A percentile compares a stretch with the other conserved stretches of the same genome.
Evolutionary conservation across 1,140 invertebrate genomes (phyloP).

Genomic region (Triops longicaudatus): DNA sequence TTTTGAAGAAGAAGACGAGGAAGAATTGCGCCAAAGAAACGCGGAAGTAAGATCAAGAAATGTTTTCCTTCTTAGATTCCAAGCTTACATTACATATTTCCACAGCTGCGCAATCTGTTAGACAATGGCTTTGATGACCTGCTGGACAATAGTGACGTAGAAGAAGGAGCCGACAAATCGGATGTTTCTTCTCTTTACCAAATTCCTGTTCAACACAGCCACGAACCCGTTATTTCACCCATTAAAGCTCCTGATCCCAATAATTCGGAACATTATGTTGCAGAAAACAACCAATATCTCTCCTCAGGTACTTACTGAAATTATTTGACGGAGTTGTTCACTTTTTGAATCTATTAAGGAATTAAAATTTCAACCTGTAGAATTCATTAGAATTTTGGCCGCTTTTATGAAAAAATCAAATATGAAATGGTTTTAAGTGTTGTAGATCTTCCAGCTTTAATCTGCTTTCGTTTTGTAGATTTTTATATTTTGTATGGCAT

Average conservation of each 20-base stretch:
- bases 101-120: background rate
- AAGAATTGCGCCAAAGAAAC: background rate
- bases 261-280: background rate
- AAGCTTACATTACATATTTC: background rate
- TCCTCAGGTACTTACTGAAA: background rate
- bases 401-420: too few species aligned
- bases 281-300: background rate
- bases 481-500: too few species aligned
- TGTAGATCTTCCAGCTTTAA: too few species aligned
- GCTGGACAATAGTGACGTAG: background rate
- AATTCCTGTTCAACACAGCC: background rate
- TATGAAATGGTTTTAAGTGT: too few species aligned
- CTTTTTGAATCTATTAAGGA: too few species aligned
- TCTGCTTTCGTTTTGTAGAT: too few species aligned
- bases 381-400: too few species aligned
- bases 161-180: background rate
- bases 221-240: background rate
- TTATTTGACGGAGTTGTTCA: too few species aligned
- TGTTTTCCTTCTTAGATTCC: background rate
- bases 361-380: too few species aligned
- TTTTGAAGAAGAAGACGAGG: background rate
- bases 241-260: background rate
- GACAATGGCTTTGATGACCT: slow-evolving; percentile 7
- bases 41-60: background rate
- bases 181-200: background rate